Evolutionary conservation across 2,113 vertebrate species (phyloP).

Genomic region (Nothocercus nigrocapillus): DNA sequence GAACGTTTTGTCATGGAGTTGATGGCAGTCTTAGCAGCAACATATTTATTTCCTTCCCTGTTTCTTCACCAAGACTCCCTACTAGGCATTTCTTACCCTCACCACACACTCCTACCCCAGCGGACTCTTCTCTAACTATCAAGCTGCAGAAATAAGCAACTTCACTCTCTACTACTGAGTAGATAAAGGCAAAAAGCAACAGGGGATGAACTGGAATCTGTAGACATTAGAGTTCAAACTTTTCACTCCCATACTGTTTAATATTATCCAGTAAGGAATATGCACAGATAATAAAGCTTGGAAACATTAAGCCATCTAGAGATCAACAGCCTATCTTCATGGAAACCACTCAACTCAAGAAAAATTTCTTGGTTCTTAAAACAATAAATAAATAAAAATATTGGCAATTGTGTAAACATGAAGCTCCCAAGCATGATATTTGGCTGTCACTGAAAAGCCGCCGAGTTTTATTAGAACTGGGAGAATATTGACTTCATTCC

Average conservation of each 20-base stretch:
- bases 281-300: neutral
- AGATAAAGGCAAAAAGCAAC: neutral
- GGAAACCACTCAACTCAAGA: neutral
- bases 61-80: neutral
- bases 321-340: neutral
- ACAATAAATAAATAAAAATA: neutral
- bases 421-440: neutral
- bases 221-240: neutral
- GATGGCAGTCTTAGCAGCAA: neutral
- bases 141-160: neutral
- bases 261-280: neutral
- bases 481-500: neutral
- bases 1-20: neutral
- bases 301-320: neutral
- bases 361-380: rapidly evolving
- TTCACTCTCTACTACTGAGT: neutral
- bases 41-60: neutral
- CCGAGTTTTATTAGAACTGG: neutral
- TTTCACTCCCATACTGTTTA: neutral
- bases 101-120: neutral
- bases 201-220: neutral
- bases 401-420: neutral
- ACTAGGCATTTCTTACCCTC: neutral
- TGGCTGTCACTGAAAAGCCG: slow-evolving; percentile 22
- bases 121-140: neutral